These are phyloP conservation scores for Podarcis siculus DNA, from an alignment of 2,797 vertebrate genomes.

Conservation along the genomic window DNA sequence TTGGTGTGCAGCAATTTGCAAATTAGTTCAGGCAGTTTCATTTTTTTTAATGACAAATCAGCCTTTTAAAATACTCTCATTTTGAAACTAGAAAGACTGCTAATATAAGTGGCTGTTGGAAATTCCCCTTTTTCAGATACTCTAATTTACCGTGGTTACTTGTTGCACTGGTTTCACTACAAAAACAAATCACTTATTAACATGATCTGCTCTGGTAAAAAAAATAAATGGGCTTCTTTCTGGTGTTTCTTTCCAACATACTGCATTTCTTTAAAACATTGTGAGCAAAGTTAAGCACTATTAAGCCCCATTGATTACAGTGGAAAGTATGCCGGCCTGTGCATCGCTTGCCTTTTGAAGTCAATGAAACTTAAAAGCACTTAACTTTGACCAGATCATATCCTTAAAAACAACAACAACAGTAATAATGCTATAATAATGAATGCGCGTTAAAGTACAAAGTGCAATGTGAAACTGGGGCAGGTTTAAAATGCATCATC, in stretches of 20 bases:
- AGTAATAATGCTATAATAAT: no score
- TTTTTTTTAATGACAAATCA: constrained; percentile 66
- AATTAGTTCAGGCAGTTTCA: constrained; percentile 69
- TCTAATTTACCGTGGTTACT: constrained; percentile 66
- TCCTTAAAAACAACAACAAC: neutral
- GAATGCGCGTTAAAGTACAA: neutral
- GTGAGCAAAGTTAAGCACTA: neutral
- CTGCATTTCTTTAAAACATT: neutral
- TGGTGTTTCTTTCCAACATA: neutral
- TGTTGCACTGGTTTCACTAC: constrained; percentile 52
- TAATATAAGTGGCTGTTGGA: constrained; percentile 80
- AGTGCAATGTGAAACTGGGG: constrained; percentile 38
- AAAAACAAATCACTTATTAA: constrained; percentile 63
- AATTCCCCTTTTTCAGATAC: constrained; percentile 79
- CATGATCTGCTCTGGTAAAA: constrained; percentile 41
- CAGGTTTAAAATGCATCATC: constrained; percentile 43
- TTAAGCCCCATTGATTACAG: neutral
- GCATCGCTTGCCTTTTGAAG: neutral
- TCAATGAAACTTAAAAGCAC: neutral
- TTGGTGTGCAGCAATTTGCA: constrained; percentile 62
- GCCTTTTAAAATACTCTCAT: constrained; percentile 76
- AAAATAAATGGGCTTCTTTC: constrained; percentile 26
- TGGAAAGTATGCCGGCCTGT: neutral
- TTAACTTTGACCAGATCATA: neutral
- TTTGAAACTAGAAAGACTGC: constrained; percentile 83